Conservation (phyloP, 2,797 vertebrate species). For the Pempheris klunzingeri region DNA sequence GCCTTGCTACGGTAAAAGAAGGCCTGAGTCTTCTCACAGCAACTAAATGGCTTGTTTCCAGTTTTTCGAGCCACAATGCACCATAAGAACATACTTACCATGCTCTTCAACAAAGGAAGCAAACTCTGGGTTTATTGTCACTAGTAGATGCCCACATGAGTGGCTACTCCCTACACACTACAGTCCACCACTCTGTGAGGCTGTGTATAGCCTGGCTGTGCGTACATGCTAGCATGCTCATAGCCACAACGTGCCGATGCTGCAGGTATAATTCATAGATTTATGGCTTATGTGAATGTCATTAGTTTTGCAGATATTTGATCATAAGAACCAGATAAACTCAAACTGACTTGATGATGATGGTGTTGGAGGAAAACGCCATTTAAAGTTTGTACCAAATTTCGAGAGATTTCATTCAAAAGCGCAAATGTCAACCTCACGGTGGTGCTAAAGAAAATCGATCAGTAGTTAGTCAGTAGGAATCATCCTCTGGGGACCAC, state of each 20-base stretch:
- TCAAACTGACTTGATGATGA: not conserved
- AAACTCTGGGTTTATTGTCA: not conserved
- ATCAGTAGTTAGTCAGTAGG: not conserved
- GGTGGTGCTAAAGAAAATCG: not conserved
- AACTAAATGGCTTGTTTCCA: not conserved
- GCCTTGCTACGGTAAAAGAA: too few relatives aligned
- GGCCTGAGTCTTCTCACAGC: not conserved
- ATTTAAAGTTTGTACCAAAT: not conserved
- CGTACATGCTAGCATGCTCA: not conserved
- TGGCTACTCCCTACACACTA: too few relatives aligned
- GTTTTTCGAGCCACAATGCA: not conserved
- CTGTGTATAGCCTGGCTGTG: too few relatives aligned
- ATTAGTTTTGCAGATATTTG: not conserved
- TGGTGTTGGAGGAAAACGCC: too few relatives aligned
- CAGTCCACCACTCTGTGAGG: too few relatives aligned
- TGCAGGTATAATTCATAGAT: not conserved
- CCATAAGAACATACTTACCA: not conserved
- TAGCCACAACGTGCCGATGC: too few relatives aligned
- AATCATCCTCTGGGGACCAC: not conserved
- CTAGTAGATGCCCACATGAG: not conserved
- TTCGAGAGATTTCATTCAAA: not conserved
- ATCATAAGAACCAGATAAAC: not conserved
- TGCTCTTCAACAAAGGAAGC: not conserved
- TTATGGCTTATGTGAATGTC: not conserved
- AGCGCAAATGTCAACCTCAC: too few relatives aligned